These are phyloP conservation scores for Amia ocellicauda DNA, from an alignment of 2,113 vertebrate genomes.

Conservation along the genomic window DNA sequence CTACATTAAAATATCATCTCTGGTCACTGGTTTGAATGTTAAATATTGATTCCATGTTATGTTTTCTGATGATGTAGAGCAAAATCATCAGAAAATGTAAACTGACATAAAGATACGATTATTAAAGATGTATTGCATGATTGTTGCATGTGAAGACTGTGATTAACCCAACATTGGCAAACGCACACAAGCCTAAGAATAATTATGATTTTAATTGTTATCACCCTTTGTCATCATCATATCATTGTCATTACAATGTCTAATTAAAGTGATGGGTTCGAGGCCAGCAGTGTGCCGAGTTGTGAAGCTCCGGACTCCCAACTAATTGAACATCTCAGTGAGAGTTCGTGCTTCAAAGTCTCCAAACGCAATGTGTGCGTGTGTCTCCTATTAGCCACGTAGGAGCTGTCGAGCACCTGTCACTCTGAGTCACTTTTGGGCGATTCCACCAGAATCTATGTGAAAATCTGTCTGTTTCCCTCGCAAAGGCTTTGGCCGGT, in stretches of 20 bases:
- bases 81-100: no score
- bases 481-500: slow-evolving; percentile 43
- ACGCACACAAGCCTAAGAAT: no score
- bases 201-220: no score
- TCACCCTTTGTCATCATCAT: background rate
- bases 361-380: slow-evolving; percentile 24
- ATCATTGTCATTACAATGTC: background rate
- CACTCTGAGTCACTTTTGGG: slow-evolving; percentile 38
- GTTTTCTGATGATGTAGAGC: no score
- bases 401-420: slow-evolving; percentile 49
- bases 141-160: no score
- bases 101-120: no score
- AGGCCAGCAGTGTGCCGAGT: background rate
- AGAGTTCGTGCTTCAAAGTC: background rate
- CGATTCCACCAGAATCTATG: slow-evolving; percentile 61
- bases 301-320: slow-evolving; percentile 1
- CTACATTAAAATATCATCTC: no score
- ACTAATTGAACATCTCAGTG: slow-evolving; percentile 23
- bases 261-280: slow-evolving; percentile 8
- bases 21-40: no score
- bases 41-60: no score
- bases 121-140: no score
- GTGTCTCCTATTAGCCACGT: slow-evolving; percentile 38
- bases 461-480: slow-evolving; percentile 63
- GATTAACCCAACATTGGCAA: no score